Evolutionary conservation across 2,888 invertebrate species (phyloP).

Genomic region (Dolichomitus sp.): DNA sequence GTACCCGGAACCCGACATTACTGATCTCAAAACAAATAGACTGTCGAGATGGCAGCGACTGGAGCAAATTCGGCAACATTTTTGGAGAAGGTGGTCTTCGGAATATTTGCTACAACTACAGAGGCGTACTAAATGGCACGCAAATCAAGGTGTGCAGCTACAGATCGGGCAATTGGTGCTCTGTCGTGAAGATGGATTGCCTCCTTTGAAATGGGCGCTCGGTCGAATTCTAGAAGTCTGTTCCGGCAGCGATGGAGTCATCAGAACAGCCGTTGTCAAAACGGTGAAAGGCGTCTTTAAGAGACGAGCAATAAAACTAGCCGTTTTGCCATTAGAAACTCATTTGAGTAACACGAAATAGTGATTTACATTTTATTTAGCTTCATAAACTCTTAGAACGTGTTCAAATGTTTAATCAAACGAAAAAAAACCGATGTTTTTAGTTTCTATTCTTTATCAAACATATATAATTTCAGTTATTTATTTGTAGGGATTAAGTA

Average conservation of each 20-base stretch:
- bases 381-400: not conserved
- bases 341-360: not conserved
- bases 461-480: conserved; percentile 1
- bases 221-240: not conserved
- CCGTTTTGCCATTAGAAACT: not conserved
- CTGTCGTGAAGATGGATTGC: not conserved
- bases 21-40: not conserved
- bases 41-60: not conserved
- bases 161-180: not conserved
- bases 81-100: not conserved
- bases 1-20: not conserved
- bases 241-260: not conserved
- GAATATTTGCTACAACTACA: not conserved
- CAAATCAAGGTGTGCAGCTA: not conserved
- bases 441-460: not conserved
- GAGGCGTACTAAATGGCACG: not conserved
- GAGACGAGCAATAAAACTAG: not conserved
- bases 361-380: not conserved
- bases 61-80: not conserved
- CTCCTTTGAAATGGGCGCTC: not conserved
- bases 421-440: not conserved
- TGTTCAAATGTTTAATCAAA: not conserved
- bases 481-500: not conserved
- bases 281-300: not conserved
- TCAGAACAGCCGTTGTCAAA: not conserved